Evolutionary conservation across 2,113 vertebrate species (phyloP), one percentile per base, ranked within the genome.

Genomic region (Ceyx melanurus): DNA sequence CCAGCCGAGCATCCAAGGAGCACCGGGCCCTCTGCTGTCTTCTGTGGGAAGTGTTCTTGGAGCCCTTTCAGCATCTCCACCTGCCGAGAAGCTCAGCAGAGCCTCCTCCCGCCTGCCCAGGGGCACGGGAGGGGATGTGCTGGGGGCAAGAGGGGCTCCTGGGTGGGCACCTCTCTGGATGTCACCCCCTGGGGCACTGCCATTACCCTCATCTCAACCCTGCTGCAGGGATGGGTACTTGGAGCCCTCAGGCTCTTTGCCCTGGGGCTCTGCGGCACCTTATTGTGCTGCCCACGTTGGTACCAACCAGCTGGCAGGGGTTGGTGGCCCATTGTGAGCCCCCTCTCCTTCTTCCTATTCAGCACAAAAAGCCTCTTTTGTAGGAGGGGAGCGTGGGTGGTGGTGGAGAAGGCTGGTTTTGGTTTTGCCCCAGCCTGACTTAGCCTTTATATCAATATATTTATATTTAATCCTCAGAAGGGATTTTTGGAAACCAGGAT

Each of bases 41-140:
- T 62, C 19, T 19, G 33, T 0, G 4, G 51, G 68, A 79, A 92
- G 10, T 4, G 28, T 17, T 90, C 61, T 37, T 9, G 42, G n/a
- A 82, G 26, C 20, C 17, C 14, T 53, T 25, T 22, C 22, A 0
- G 13, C 26, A 60, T 58, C 3, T 4, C 46, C 57, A 2, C 1
- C 46, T n/a, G 11, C 68, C 5, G 9, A 46, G 64, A 9, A 28
- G 45, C 68, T 31, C 46, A 12, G 20, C 23, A 1, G 12, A 2
- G 48, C 46, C 31, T 22, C 12, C n/a, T 14, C 19, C 37, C 31
- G 45, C 61, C 62, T n/a, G 43, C 33, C 48, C 46, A 6, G 11
- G 22, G 0, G 15, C 15, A 23, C 1, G 6, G 14, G 4, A 7
- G 8, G 35, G n/a, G 16, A 3, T 68, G 5, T 48, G 3, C 62